Base-by-base conservation (phyloP, 2,797 vertebrate species). In the Crocidura indochinensis region DNA sequence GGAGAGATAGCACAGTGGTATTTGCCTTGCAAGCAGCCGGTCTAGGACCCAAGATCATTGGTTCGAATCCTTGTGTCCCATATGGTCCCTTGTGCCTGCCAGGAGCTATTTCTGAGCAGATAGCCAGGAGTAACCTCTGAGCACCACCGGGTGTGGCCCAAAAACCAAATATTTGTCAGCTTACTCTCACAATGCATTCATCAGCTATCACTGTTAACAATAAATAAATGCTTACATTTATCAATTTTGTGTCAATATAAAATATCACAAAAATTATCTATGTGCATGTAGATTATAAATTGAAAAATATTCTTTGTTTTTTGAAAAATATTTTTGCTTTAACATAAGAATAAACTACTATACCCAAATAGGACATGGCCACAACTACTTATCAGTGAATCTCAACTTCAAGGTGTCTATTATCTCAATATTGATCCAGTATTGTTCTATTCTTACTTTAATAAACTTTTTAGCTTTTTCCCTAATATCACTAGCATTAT, bases 391-490 rank as follows among this genome's bases (percentile, higher is more conserved):
- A 1, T 75, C 31, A 87, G 92, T 90, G 85, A 95, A 56, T 80
- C 46, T 65, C 62, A 68, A 60, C 3, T 60, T 60, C 56, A 60
- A 60, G 26, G 26, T 65, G 24, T 65, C 64, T 65, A 65, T 10
- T 10, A 65, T 26, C 24, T 26, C 24, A n/a, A 65, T 27, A n/a
- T n/a, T 26, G 2, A 84, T 91, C 75, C 4, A 4, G 62, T 76
- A 56, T 53, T 92, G 10, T 27, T 90, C 60, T 88, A 5, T 2
- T 14, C 15, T 44, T 6, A 78, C 72, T 47, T 88, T 51, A 86
- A 81, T 6, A 75, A 22, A 26, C 31, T 62, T 92, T 80, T 93
- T 69, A 69, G 8, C 44, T 75, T 87, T 93, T 87, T 93, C n/a
- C 2, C 10, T 77, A 19, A 86, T 92, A 87, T 83, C 64, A 49